phyloP scores from a whole-genome alignment of 2,888 invertebrate genomes.

The Lomographa bimaculata region DNA sequence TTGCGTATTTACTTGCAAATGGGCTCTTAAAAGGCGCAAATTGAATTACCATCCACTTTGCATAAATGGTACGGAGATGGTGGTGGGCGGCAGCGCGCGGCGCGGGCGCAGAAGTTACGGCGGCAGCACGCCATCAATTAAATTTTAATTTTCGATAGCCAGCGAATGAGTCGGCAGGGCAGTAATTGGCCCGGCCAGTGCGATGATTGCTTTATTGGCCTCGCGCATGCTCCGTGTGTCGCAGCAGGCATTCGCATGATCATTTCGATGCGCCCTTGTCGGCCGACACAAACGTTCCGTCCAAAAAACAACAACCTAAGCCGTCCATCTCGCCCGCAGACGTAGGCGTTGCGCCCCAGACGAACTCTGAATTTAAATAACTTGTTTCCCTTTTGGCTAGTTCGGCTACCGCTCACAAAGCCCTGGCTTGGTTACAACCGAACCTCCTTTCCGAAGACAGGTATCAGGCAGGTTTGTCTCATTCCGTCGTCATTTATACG shows the following conservation, averaged over 20 bases:
- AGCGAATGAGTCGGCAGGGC: constrained; percentile 63
- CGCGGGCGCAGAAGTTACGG: constrained; percentile 46
- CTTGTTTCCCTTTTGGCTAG: constrained; percentile 65
- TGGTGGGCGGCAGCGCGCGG: constrained; percentile 39
- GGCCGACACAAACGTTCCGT: constrained; percentile 25
- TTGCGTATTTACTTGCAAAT: constrained; percentile 41
- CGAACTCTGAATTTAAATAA: constrained; percentile 74
- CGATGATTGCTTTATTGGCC: constrained; percentile 78
- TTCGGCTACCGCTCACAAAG: constrained; percentile 73
- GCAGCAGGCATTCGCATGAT: constrained; percentile 52
- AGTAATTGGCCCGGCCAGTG: constrained; percentile 69
- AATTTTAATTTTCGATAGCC: constrained; percentile 75
- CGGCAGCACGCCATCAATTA: constrained; percentile 67
- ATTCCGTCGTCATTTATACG: constrained; percentile 16
- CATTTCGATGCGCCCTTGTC: constrained; percentile 49
- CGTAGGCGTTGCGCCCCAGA: constrained; percentile 58
- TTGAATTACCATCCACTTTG: constrained; percentile 75
- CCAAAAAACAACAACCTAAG: constrained; percentile 40
- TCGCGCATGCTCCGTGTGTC: constrained; percentile 35
- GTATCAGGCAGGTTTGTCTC: constrained; percentile 27
- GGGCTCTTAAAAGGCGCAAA: constrained; percentile 57
- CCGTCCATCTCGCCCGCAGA: constrained; percentile 35
- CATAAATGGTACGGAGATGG: constrained; percentile 62
- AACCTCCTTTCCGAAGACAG: constrained; percentile 47
- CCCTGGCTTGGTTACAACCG: constrained; percentile 50